Percentiles rank a stretch among this genome's conserved stretches.
Conservation (phyloP, 2,113 vertebrate species). For the Bungarus multicinctus region DNA sequence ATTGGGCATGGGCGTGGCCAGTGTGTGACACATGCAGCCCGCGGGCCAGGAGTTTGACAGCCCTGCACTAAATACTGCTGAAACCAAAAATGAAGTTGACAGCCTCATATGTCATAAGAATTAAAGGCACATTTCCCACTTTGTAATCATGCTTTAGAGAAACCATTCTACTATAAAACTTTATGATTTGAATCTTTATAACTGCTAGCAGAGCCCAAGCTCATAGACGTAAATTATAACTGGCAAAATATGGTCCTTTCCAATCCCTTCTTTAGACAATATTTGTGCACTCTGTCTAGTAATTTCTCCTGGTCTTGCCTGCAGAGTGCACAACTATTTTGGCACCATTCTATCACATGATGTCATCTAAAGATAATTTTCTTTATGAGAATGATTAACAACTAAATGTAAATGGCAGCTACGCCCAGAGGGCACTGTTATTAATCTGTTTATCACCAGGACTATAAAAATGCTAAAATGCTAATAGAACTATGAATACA, state of each 20-base stretch:
- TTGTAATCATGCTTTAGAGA: slow-evolving; percentile 82
- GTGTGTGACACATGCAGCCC: too few relatives aligned
- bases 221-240: slow-evolving; percentile 82
- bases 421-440: not conserved
- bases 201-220: slow-evolving; percentile 79
- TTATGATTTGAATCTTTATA: slow-evolving; percentile 86
- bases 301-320: slow-evolving; percentile 31
- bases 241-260: slow-evolving; percentile 68
- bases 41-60: too few relatives aligned
- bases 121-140: slow-evolving; percentile 78
- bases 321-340: not conserved
- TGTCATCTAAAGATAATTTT: slow-evolving; percentile 29
- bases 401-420: not conserved
- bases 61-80: slow-evolving; percentile 54
- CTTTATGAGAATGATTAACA: slow-evolving; percentile 6
- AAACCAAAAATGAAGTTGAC: slow-evolving; percentile 72
- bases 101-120: slow-evolving; percentile 76
- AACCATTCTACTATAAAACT: slow-evolving; percentile 85
- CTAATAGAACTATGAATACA: slow-evolving; percentile 12
- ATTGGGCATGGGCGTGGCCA: too few relatives aligned
- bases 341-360: not conserved
- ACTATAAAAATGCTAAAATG: slow-evolving; percentile 36
- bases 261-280: slow-evolving; percentile 52
- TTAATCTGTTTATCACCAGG: slow-evolving; percentile 7
- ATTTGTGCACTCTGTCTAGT: slow-evolving; percentile 39